Percentiles rank a stretch among this genome's conserved stretches.
phyloP scores from a whole-genome alignment of 2,113 vertebrate genomes.

The Dunckerocampus dactyliophorus region DNA sequence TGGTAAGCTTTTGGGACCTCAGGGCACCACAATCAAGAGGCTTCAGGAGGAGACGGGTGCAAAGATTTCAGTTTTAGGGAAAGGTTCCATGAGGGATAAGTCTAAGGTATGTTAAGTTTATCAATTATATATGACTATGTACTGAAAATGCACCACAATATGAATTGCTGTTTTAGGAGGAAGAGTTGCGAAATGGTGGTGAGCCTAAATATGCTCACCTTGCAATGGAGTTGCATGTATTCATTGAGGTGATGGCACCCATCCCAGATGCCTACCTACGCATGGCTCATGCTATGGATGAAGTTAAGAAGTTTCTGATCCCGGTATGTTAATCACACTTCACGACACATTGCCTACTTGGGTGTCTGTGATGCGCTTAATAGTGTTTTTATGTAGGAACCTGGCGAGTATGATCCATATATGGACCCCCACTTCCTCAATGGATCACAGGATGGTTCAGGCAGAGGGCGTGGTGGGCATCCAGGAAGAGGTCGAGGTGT shows the following conservation, averaged over 20 bases:
- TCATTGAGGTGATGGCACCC: conserved; percentile 94
- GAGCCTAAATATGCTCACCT: conserved; percentile 95
- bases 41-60: conserved; percentile 97
- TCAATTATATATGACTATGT: neutral
- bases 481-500: conserved; percentile 83
- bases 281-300: conserved; percentile 98
- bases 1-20: conserved; percentile 94
- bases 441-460: conserved; percentile 81
- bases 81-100: conserved; percentile 96
- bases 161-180: conserved; percentile 74
- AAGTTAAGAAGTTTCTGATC: conserved; percentile 96
- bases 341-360: neutral
- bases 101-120: conserved; percentile 75
- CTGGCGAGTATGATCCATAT: conserved; percentile 89
- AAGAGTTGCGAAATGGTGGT: conserved; percentile 88
- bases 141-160: no score
- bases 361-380: neutral
- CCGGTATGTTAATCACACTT: conserved; percentile 70
- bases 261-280: conserved; percentile 91
- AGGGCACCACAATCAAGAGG: conserved; percentile 97
- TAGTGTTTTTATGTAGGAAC: conserved; percentile 66
- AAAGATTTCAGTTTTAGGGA: conserved; percentile 93
- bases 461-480: conserved; percentile 79
- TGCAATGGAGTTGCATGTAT: conserved; percentile 92
- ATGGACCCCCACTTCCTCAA: conserved; percentile 93